Evolutionary conservation across 2,888 invertebrate genomes (phyloP).

Genomic region (Phoenoteleia sp.): DNA sequence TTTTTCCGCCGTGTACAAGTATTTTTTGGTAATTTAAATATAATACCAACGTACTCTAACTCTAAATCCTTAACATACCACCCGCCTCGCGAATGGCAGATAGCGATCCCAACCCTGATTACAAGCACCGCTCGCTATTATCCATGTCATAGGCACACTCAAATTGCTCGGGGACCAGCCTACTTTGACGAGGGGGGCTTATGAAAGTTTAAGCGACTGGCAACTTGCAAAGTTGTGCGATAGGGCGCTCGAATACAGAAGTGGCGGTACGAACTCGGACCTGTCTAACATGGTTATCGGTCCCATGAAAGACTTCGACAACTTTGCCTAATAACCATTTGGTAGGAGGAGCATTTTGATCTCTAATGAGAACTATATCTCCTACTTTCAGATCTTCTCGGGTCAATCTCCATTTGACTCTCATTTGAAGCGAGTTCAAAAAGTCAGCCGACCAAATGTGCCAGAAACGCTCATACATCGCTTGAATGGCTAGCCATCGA

Average conservation of each 20-base stretch:
- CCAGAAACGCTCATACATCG: not conserved
- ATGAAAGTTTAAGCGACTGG: no score
- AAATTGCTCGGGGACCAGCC: no score
- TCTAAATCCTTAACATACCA: no score
- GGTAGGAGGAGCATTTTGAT: not conserved
- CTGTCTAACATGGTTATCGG: not conserved
- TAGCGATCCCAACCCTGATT: no score
- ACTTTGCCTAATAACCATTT: not conserved
- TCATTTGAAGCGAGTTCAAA: not conserved
- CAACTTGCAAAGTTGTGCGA: not conserved
- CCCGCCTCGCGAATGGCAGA: no score
- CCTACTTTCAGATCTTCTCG: not conserved
- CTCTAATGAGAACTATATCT: not conserved
- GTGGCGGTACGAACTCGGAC: not conserved
- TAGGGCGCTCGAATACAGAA: not conserved
- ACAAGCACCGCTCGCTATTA: no score
- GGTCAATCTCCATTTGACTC: not conserved
- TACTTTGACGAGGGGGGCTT: no score
- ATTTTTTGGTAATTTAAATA: no score
- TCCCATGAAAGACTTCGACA: no score
- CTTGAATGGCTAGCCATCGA: not conserved
- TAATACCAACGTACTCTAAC: no score
- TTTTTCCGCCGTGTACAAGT: no score
- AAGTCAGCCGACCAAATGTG: not conserved
- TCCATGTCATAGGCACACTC: no score